A percentile compares a stretch with the other conserved stretches of the same genome.
These are phyloP conservation scores for Malurus leucopterus DNA, from an alignment of 2,797 vertebrate genomes.

Conservation along the genomic window DNA sequence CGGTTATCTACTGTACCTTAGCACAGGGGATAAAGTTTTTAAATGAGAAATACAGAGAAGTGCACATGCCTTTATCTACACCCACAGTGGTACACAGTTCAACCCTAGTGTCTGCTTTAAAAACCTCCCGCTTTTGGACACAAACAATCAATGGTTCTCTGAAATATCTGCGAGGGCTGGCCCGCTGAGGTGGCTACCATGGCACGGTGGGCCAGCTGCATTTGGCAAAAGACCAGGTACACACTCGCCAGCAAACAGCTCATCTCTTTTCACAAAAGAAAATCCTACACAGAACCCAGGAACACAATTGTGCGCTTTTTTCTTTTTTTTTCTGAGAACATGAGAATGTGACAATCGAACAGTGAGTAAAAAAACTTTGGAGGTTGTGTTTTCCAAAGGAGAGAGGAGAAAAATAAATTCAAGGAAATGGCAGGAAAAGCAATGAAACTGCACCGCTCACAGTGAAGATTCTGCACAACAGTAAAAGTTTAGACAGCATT, in stretches of 20 bases:
- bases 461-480: constrained; percentile 34
- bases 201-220: constrained; percentile 11
- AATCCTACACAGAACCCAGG: not conserved
- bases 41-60: constrained; percentile 27
- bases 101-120: not conserved
- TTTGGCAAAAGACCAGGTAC: constrained; percentile 30
- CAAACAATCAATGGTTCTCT: constrained; percentile 26
- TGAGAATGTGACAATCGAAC: constrained; percentile 10
- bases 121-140: not conserved
- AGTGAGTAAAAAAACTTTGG: constrained; percentile 7
- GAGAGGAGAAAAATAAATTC: not conserved
- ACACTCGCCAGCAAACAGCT: constrained; percentile 5
- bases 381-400: not conserved
- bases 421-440: not conserved
- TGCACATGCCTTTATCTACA: constrained; percentile 37
- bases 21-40: constrained; percentile 4
- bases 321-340: constrained; percentile 8
- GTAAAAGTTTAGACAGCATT: constrained; percentile 33
- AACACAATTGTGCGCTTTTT: constrained; percentile 47
- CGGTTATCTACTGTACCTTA: constrained; percentile 39
- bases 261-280: not conserved
- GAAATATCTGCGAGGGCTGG: constrained; percentile 3
- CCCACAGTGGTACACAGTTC: not conserved
- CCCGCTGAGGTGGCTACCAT: constrained; percentile 25
- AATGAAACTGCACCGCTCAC: constrained; percentile 26